Base-by-base conservation (phyloP, 2,113 vertebrate species). In the Cynopterus brachyotis region DNA sequence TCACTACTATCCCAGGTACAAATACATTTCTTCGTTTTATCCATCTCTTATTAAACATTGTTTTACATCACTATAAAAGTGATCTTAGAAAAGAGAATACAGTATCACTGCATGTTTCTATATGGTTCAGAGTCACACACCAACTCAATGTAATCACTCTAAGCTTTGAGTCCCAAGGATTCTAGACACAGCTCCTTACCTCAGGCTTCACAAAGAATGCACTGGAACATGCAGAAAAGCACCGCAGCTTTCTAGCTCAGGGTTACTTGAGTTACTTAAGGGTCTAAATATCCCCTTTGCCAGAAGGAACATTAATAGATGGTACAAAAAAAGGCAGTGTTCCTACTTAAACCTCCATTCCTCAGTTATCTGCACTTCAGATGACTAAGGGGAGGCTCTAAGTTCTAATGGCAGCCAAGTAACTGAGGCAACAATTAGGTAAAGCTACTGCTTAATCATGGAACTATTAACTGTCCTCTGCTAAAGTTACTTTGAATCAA, bases 11-110 rank as follows among this genome's bases (percentile, higher is more conserved):
- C 37, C 55, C 87, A 93, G 53, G 47, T 26, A 79, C 16, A 37
- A 78, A 91, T 64, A 91, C 72, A 89, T 67, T 70, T 92, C 28
- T 70, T 95, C 40, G 78, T 94, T 91, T 79, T 86, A 79, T 37
- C 24, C 8, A 87, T 30, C 37, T 57, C 24, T 95, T 80, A 50
- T 15, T 86, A 50, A 85, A 90, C 35, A 83, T 30, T 32, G n/a
- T 75, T 93, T 95, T 81, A 59, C 10, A 84, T 96, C 57, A 80
- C 60, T 82, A 70, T 37, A 93, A 89, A 89, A 95, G 90, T 62
- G 15, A 86, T 75, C 42, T 81, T 42, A 66, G 26, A 45, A 78
- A 83, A 80, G 16, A 93, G 28, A 75, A 60, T 24, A 42, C 5
- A 89, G n/a, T 32, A 59, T 72, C 30, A 92, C 67, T 89, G 53